phyloP scores from a whole-genome alignment of 2,113 vertebrate genomes.

The Syrmaticus mikado region DNA sequence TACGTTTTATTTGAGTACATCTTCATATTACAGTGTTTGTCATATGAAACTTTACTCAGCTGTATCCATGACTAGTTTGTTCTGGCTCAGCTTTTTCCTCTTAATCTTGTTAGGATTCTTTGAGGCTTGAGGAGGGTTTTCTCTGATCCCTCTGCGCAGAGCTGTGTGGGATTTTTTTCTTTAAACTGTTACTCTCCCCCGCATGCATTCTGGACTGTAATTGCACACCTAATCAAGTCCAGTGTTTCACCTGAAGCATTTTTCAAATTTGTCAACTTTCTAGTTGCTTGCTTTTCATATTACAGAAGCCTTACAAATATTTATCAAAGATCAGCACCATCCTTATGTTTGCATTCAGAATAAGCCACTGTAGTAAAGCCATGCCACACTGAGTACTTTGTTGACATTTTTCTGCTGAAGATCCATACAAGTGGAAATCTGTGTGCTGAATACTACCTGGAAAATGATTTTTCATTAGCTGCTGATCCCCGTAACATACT shows the following conservation, averaged over 20 bases:
- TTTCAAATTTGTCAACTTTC: background rate
- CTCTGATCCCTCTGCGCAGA: background rate
- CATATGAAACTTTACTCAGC: background rate
- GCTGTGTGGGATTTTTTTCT: background rate
- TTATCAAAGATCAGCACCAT: background rate
- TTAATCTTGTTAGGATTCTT: background rate
- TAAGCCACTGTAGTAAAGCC: background rate
- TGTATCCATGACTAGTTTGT: background rate
- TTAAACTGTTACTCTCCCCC: background rate
- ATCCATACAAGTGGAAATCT: background rate
- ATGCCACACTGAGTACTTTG: background rate
- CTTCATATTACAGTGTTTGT: background rate
- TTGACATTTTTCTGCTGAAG: background rate
- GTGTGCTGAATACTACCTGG: background rate
- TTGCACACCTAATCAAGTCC: background rate
- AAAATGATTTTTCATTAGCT: background rate
- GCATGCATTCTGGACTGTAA: accelerated
- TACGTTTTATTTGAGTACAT: background rate
- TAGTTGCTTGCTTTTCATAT: background rate
- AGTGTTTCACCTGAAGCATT: background rate
- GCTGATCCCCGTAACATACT: background rate
- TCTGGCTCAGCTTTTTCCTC: background rate
- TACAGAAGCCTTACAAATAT: background rate
- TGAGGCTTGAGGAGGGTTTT: background rate
- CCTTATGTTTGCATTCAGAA: background rate